phyloP scores from a whole-genome alignment of 30 jellyfish, hydroid and myxozoan species.

The Clytia hemisphaerica region DNA sequence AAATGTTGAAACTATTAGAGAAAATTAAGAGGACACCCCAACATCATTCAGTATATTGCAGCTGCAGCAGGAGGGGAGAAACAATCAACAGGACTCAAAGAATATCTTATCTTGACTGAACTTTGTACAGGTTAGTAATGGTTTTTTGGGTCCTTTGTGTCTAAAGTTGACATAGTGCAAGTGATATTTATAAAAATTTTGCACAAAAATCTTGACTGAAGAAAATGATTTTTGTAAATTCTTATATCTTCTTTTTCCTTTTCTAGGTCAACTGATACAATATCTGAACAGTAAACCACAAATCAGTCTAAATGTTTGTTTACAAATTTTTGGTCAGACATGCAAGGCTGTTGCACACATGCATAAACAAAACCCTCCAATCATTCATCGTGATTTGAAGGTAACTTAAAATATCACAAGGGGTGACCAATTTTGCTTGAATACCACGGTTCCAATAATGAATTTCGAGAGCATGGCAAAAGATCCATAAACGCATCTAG shows the following conservation, averaged over 20 bases:
- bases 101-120: constrained; percentile 84
- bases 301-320: constrained; percentile 39
- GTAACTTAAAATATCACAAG: background rate
- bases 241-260: background rate
- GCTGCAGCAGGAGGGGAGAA: constrained; percentile 81
- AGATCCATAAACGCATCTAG: too few species aligned
- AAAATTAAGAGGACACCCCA: constrained; percentile 76
- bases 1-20: constrained; percentile 43
- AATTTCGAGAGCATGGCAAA: too few species aligned
- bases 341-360: constrained; percentile 85
- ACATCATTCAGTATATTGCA: constrained; percentile 71
- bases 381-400: constrained; percentile 86
- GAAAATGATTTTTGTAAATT: background rate
- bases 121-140: constrained; percentile 70
- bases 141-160: background rate
- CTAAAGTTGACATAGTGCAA: too few species aligned
- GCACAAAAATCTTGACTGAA: background rate
- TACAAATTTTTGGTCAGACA: constrained; percentile 68
- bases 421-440: too few species aligned
- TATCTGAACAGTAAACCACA: constrained; percentile 37
- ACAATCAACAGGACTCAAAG: constrained; percentile 67
- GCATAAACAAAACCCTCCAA: constrained; percentile 86
- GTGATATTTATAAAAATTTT: background rate
- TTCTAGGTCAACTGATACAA: constrained; percentile 71
- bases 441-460: too few species aligned